A percentile compares a stretch with the other conserved stretches of the same genome.
These are phyloP conservation scores for Siderastrea radians DNA, from an alignment of 92 coral and sea anemone species.

Conservation along the genomic window DNA sequence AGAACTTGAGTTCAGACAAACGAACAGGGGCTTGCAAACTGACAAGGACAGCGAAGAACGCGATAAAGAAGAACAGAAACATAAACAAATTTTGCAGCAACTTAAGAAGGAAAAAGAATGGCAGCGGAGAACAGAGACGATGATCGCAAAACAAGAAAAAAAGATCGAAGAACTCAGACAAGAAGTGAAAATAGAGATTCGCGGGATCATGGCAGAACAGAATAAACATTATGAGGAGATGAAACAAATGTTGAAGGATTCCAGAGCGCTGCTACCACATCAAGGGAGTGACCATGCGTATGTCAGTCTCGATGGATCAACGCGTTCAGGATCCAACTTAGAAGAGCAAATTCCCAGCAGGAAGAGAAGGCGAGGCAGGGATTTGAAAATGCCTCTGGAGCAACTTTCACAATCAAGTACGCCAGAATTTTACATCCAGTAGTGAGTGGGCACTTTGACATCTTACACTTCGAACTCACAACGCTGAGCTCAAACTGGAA, in stretches of 20 bases:
- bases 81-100: constrained; percentile 61
- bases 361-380: constrained; percentile 48
- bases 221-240: constrained; percentile 84
- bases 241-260: constrained; percentile 55
- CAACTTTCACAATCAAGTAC: constrained; percentile 56
- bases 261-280: constrained; percentile 34
- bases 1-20: constrained; percentile 79
- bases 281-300: constrained; percentile 73
- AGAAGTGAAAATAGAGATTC: constrained; percentile 80
- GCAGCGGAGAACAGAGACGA: constrained; percentile 76
- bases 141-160: constrained; percentile 73
- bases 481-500: background rate
- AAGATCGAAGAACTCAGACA: constrained; percentile 85
- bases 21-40: constrained; percentile 37
- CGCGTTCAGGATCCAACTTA: constrained; percentile 56
- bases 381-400: constrained; percentile 24
- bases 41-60: constrained; percentile 6
- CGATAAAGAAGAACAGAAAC: constrained; percentile 23
- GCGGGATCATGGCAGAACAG: constrained; percentile 81
- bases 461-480: background rate
- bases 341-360: constrained; percentile 53
- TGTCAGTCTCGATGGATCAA: constrained; percentile 70
- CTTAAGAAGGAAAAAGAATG: constrained; percentile 79
- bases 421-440: constrained; percentile 87
- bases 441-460: background rate